Base-by-base conservation (phyloP, 1,140 invertebrate genomes). In the Cephus cinctus region DNA sequence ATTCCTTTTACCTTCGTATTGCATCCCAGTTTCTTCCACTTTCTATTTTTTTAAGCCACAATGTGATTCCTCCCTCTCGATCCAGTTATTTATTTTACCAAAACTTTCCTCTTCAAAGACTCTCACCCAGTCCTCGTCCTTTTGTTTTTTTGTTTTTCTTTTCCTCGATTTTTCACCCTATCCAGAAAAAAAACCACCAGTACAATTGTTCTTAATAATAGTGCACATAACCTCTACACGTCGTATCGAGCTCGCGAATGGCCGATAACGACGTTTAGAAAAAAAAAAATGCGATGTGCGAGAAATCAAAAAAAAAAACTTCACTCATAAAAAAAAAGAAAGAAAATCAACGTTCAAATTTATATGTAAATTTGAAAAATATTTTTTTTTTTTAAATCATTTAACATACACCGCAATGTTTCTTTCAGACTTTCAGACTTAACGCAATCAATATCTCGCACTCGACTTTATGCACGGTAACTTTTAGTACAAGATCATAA, bases 401-500 rank as follows among this genome's bases (percentile, higher is more conserved):
- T n/a, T n/a, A n/a, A n/a, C n/a, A n/a, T n/a, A n/a, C n/a, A n/a
- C n/a, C n/a, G n/a, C n/a, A n/a, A n/a, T n/a, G n/a, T n/a, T n/a
- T n/a, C n/a, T n/a, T n/a, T n/a, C n/a, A n/a, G n/a, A n/a, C n/a
- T n/a, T n/a, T n/a, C n/a, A n/a, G n/a, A n/a, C n/a, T n/a, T n/a
- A n/a, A n/a, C n/a, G n/a, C n/a, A n/a, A n/a, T n/a, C n/a, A n/a
- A n/a, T 46, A 53, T 46, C 18, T 49, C 52, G 51, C 48, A 48
- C 47, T 51, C 54, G 48, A 62, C 45, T 51, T 50, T 56, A 12
- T n/a, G 16, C 21, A 30, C 15, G 42, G 31, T 32, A 38, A 59
- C 57, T 63, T 57, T 63, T 64, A 63, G 58, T 59, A 64, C 61
- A 65, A 64, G 54, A 48, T 50, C 55, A 63, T 55, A 57, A 65